Evolutionary conservation across 2,113 vertebrate species (phyloP), one percentile per base, ranked within the genome.

Genomic region (Xiphophorus hellerii): DNA sequence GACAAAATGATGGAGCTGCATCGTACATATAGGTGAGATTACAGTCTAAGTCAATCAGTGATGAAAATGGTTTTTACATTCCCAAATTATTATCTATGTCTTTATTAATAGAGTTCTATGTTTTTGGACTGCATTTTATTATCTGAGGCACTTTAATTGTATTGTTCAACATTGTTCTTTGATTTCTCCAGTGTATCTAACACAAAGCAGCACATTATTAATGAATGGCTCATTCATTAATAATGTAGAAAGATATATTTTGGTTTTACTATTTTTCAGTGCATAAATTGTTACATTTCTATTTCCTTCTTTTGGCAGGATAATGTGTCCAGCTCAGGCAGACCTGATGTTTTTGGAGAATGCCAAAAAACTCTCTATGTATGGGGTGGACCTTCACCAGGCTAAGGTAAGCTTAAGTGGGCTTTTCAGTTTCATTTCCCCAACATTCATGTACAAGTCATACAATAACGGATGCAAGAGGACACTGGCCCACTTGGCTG

Each of bases 321-420:
- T 96, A 20, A 98, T 99, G 97, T 98, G 94, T 89, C 98, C 98
- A 69, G 98, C 98, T 44, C 97, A 99, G 84, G 97, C 98, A 80
- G 98, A 99, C 86, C 85, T 97, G 92, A 97, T 98, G 94, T 99
- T 99, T 83, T 95, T 99, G 84, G 98, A 99, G 91, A 99, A 99
- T 81, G 98, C 98, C 84, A 99, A 99, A 92, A 99, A 99, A 78
- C 93, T 99, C 3, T 97, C 98, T 0, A 99, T 99, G 98, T 99
- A 99, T 29, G 98, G 98, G 60, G 96, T 99, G 17, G 98, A 99
- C 84, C 95, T 99, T 84, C 98, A 99, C 88, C 97, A 96, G 83
- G 98, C 97, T 78, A 99, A 99, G 96, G 98, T 98, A 91, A 89
- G 81, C 27, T 33, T 5, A 31, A 9, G 8, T 20, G 33, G 25